phyloP scores from a whole-genome alignment of 1,140 invertebrate genomes.

The Pseudomyrmex sp. region DNA sequence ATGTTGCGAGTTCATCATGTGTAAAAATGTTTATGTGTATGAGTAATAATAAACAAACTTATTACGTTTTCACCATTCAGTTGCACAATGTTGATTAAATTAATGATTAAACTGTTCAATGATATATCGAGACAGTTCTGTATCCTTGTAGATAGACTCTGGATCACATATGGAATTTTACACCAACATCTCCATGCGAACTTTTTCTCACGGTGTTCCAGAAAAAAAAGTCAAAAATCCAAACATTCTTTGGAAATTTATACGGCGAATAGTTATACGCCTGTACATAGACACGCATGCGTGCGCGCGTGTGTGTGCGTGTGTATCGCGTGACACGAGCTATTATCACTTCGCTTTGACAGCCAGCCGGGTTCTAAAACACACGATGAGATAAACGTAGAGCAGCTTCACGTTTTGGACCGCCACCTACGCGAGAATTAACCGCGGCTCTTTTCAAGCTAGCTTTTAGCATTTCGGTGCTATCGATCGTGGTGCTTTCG shows the following conservation, averaged over 20 bases:
- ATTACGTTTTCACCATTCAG: too few relatives aligned
- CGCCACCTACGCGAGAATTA: neutral
- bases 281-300: constrained; percentile 29
- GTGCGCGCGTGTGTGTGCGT: constrained; percentile 32
- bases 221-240: neutral
- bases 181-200: too few relatives aligned
- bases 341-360: neutral
- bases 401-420: constrained; percentile 24
- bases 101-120: too few relatives aligned
- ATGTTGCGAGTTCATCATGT: too few relatives aligned
- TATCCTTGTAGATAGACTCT: too few relatives aligned
- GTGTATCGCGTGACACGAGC: constrained; percentile 14
- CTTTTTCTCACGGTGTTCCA: too few relatives aligned
- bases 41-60: too few relatives aligned
- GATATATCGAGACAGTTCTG: too few relatives aligned
- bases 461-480: constrained; percentile 1
- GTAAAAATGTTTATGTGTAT: too few relatives aligned
- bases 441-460: constrained; percentile 37
- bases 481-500: constrained; percentile 12
- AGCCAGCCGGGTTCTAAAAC: too few relatives aligned
- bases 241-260: neutral
- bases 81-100: too few relatives aligned
- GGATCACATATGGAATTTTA: too few relatives aligned
- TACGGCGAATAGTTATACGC: neutral
- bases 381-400: neutral